Conservation (phyloP, 2,888 invertebrate genomes). For the Drosophila cognata region DNA sequence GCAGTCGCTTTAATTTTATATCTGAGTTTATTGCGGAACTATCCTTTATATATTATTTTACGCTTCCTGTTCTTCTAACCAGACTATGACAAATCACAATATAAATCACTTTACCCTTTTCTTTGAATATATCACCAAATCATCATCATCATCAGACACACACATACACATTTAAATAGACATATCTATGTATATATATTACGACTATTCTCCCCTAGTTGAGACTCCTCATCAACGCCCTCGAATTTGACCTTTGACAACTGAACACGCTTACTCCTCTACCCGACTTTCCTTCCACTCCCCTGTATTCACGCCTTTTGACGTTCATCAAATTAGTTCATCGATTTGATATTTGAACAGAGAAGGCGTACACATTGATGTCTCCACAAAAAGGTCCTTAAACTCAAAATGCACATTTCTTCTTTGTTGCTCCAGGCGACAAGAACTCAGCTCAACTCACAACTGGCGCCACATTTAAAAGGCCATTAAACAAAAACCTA, state of each 20-base stretch:
- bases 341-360: slow-evolving; percentile 44
- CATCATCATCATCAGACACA: slow-evolving; percentile 12
- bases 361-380: slow-evolving; percentile 18
- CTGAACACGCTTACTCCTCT: slow-evolving; percentile 38
- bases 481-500: slow-evolving; percentile 59
- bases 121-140: slow-evolving; percentile 13
- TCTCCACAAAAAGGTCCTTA: slow-evolving; percentile 51
- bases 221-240: slow-evolving; percentile 44
- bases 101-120: slow-evolving; percentile 9
- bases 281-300: background rate
- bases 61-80: background rate
- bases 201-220: slow-evolving; percentile 13
- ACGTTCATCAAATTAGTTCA: slow-evolving; percentile 53
- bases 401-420: slow-evolving; percentile 58
- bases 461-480: slow-evolving; percentile 57
- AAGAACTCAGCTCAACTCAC: slow-evolving; percentile 14
- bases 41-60: background rate
- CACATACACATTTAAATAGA: background rate
- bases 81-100: slow-evolving; percentile 11
- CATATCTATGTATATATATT: background rate
- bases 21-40: background rate
- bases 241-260: slow-evolving; percentile 67
- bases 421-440: background rate
- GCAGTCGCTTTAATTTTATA: background rate
- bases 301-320: slow-evolving; percentile 4